Evolutionary conservation across 2,113 vertebrate species (phyloP).

Genomic region (Vulpes vulpes): DNA sequence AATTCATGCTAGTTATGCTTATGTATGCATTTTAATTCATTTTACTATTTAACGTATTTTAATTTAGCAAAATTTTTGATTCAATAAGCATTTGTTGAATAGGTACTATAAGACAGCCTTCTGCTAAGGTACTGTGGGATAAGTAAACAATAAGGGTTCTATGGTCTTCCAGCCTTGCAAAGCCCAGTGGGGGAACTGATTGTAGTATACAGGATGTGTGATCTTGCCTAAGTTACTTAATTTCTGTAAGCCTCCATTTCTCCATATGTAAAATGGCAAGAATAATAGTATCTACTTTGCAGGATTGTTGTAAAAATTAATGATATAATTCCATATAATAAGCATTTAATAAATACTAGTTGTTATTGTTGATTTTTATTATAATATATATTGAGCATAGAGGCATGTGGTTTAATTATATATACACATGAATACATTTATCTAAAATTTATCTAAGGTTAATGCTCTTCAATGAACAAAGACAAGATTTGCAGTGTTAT

Average conservation of each 20-base stretch:
- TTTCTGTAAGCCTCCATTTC: background rate
- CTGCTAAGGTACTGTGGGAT: background rate
- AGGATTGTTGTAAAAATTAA: background rate
- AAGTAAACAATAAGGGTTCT: background rate
- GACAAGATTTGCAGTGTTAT: background rate
- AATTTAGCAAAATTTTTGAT: background rate
- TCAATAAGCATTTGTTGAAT: background rate
- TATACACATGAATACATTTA: background rate
- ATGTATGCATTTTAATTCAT: background rate
- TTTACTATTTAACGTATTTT: background rate
- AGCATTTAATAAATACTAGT: background rate
- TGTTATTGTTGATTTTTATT: conserved; percentile 1
- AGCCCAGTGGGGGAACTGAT: background rate
- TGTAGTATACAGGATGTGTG: background rate
- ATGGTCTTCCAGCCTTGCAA: background rate
- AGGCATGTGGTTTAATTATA: background rate
- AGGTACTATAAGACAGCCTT: background rate
- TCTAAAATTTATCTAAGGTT: background rate
- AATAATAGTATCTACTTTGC: background rate
- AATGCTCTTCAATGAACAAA: conserved; percentile 15
- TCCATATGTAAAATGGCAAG: background rate
- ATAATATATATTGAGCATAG: background rate
- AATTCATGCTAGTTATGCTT: background rate
- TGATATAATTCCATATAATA: background rate
- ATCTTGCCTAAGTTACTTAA: background rate